phyloP scores from a whole-genome alignment of 2,797 vertebrate genomes.

The Peromyscus melanophrys region DNA sequence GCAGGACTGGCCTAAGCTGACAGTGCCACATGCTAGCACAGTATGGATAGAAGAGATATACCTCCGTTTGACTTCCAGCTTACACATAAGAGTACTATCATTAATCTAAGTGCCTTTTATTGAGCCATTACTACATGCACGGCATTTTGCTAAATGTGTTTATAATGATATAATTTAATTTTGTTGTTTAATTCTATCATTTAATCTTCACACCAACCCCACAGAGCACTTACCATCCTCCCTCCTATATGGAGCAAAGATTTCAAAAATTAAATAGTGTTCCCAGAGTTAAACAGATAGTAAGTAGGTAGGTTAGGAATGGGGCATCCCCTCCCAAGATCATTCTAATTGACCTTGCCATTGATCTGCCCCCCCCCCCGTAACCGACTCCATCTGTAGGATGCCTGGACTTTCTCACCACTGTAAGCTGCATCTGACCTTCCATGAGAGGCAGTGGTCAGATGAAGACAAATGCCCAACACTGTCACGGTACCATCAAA shows the following conservation, averaged over 20 bases:
- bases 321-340: neutral
- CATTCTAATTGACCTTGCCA: neutral
- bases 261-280: conserved; percentile 36
- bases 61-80: neutral
- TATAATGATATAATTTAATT: conserved; percentile 34
- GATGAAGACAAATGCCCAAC: conserved; percentile 10
- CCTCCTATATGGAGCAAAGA: neutral
- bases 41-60: rapidly evolving
- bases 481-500: neutral
- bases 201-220: conserved; percentile 25
- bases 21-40: rapidly evolving
- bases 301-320: neutral
- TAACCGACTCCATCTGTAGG: neutral
- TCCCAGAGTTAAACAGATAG: neutral
- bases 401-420: neutral
- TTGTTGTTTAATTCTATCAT: conserved; percentile 19
- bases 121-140: neutral
- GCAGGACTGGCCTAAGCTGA: neutral
- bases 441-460: conserved; percentile 32
- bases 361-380: neutral
- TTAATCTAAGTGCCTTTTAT: neutral
- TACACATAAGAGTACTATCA: neutral
- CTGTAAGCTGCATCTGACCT: neutral
- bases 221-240: neutral
- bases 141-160: conserved; percentile 61